These are phyloP conservation scores for Myiozetetes cayanensis DNA, from an alignment of 2,113 vertebrate genomes.

Conservation along the genomic window DNA sequence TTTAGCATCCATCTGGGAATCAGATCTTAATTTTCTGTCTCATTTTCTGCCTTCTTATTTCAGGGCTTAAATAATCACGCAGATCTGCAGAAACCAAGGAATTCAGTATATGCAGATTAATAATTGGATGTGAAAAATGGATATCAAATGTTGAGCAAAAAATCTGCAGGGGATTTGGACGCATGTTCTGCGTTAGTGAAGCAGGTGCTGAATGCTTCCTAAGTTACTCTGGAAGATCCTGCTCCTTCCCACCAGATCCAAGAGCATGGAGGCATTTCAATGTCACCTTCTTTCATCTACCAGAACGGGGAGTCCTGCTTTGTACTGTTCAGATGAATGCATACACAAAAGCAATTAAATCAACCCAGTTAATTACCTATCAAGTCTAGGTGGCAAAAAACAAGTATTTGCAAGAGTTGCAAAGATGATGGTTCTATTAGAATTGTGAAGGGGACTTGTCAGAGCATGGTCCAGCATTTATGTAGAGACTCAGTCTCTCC, in stretches of 20 bases:
- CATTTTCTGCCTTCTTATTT: constrained; percentile 45
- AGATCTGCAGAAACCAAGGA: constrained; percentile 22
- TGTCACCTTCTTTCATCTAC: not conserved
- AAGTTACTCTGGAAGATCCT: not conserved
- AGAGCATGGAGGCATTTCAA: not conserved
- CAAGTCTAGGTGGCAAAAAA: not conserved
- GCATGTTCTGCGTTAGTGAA: not conserved
- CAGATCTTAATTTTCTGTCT: constrained; percentile 35
- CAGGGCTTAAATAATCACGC: constrained; percentile 19
- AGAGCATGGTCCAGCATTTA: not conserved
- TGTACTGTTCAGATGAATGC: not conserved
- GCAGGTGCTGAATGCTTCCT: not conserved
- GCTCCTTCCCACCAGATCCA: not conserved
- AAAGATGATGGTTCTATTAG: not conserved
- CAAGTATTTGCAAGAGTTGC: not conserved
- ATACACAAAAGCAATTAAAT: not conserved
- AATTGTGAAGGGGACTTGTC: not conserved
- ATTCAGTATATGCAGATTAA: constrained; percentile 32
- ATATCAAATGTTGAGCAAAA: not conserved
- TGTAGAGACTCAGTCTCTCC: not conserved
- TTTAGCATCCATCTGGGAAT: constrained; percentile 55
- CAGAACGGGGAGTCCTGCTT: not conserved
- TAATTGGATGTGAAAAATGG: constrained; percentile 38
- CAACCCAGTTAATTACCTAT: not conserved
- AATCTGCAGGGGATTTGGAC: not conserved